These are phyloP conservation scores for Halocynthia aurantium DNA, from an alignment of 23 tunicate species.

Conservation along the genomic window DNA sequence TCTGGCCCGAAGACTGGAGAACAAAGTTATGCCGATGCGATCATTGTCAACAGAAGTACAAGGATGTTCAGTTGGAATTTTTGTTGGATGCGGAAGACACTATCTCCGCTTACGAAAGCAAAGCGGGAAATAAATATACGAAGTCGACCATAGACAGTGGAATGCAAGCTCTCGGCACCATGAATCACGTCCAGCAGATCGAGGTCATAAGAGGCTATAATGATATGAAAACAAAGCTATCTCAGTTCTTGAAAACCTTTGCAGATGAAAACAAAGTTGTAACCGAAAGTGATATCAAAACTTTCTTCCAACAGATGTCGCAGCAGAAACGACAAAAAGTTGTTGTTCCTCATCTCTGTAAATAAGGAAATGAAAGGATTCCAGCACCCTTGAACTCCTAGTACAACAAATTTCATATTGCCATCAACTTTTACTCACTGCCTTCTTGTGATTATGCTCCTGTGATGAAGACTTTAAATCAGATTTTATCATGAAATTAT, in stretches of 20 bases:
- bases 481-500: too few relatives aligned
- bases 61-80: constrained; percentile 43
- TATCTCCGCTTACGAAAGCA: constrained; percentile 54
- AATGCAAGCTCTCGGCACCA: constrained; percentile 20
- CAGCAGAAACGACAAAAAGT: constrained; percentile 7
- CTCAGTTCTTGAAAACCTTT: constrained; percentile 42
- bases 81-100: constrained; percentile 57
- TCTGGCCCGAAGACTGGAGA: constrained; percentile 79
- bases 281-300: constrained; percentile 50
- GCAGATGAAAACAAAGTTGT: constrained; percentile 73
- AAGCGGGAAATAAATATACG: constrained; percentile 29
- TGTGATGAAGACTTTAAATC: too few relatives aligned
- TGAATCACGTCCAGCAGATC: constrained; percentile 50
- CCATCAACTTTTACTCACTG: too few relatives aligned
- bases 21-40: constrained; percentile 58
- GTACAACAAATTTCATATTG: too few relatives aligned
- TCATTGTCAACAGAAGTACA: constrained; percentile 31
- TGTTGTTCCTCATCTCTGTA: constrained; percentile 8
- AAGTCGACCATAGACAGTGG: constrained; percentile 16
- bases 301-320: constrained; percentile 32
- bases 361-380: background rate
- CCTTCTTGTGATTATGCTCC: too few relatives aligned
- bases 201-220: constrained; percentile 68
- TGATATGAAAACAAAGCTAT: constrained; percentile 52
- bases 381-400: too few relatives aligned